phyloP scores from a whole-genome alignment of 2,797 vertebrate genomes.

The Sebastes dallii region DNA sequence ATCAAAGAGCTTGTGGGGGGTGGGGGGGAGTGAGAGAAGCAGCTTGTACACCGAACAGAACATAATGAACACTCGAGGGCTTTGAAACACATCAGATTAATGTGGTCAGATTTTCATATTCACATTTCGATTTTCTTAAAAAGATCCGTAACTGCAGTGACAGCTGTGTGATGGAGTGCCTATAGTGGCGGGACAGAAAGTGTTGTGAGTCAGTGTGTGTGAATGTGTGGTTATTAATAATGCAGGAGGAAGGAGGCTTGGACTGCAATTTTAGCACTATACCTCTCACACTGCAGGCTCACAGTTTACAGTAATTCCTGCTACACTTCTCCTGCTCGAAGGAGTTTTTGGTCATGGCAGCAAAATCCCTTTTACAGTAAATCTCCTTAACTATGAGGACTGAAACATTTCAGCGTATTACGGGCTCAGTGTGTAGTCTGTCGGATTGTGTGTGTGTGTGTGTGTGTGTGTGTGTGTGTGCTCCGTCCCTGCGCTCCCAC shows the following conservation, averaged over 20 bases:
- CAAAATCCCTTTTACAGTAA: constrained; percentile 57
- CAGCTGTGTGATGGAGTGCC: constrained; percentile 50
- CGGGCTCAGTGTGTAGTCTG: constrained; percentile 8
- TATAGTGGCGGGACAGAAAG: constrained; percentile 31
- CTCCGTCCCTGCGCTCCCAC: constrained; percentile 31
- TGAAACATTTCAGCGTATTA: constrained; percentile 39
- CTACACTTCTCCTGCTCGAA: constrained; percentile 20
- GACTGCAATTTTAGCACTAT: constrained; percentile 24
- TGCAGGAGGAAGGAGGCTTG: constrained; percentile 38
- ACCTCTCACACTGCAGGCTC: constrained; percentile 16
- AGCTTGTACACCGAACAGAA: constrained; percentile 19
- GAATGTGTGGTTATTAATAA: constrained; percentile 49
- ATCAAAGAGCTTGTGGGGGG: constrained; percentile 35
- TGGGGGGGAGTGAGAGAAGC: neutral
- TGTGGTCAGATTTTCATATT: constrained; percentile 11
- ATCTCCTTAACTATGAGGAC: constrained; percentile 56
- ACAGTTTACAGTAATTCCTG: constrained; percentile 54
- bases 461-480: constrained; percentile 5
- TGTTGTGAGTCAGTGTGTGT: constrained; percentile 33
- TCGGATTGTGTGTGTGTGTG: constrained; percentile 2
- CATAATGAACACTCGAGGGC: constrained; percentile 11
- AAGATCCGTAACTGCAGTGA: constrained; percentile 12
- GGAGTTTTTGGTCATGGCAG: constrained; percentile 22
- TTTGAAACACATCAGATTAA: constrained; percentile 23
- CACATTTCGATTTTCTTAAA: neutral